Evolutionary conservation across 2,797 vertebrate species (phyloP), one percentile per base, ranked within the genome.

Genomic region (Zonotrichia albicollis): DNA sequence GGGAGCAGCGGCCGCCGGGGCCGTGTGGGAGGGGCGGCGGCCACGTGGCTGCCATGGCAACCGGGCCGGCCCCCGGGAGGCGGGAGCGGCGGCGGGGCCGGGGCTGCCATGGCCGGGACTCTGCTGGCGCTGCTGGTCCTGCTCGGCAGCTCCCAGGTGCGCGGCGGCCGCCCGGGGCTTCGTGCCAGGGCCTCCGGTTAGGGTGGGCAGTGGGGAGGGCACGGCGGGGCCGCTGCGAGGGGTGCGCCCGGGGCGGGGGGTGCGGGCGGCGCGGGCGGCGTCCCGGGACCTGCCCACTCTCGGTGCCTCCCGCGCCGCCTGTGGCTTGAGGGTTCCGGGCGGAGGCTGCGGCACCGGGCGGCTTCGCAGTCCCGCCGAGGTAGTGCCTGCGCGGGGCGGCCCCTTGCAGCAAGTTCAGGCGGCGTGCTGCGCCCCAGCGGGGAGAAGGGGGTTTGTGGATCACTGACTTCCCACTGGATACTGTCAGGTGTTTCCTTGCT

Each of bases 141-240:
- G 15, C 53, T 96, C 2, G 81, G 95, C 48, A 81, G 61, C 84
- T 57, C 62, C 16, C 83, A 87, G 95, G 97, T 98, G 83, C 80
- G 97, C 7, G 34, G 27, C 34, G 27, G 15, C 20, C 14, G 27
- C 26, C 5, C 7, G n/a, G 46, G 21, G 30, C 50, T 65, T 30
- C 20, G 34, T 40, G 43, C 23, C 19, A 4, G 27, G 29, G 43
- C n/a, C 29, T 26, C 16, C 16, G 57, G 38, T 27, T 22, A 2
- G 57, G 29, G 50, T 17, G 34, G 51, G 6, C 34, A 29, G 42
- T 25, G 25, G 81, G 30, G 26, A 50, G 50, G 58, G 70, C 34
- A 3, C 10, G 25, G 60, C 32, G 51, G 51, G 38, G 36, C 9
- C 9, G 36, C 40, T 16, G 53, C 32, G 42, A 36, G 54, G 21